phyloP scores from a whole-genome alignment of 2,888 invertebrate species.

The Chaetogeoica ovagalla region DNA sequence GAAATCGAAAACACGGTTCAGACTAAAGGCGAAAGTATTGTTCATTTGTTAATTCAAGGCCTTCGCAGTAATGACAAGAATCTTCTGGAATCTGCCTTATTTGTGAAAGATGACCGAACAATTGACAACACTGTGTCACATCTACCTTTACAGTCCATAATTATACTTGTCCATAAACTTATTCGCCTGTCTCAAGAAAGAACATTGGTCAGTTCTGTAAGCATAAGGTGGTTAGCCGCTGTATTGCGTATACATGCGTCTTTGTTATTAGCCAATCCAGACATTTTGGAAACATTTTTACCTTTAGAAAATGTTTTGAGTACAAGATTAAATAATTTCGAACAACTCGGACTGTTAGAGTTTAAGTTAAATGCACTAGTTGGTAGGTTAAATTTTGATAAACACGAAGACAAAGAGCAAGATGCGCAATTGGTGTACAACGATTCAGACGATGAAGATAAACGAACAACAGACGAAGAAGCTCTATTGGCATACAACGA shows the following conservation, averaged over 20 bases:
- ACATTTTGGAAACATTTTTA: constrained; percentile 45
- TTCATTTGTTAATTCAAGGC: constrained; percentile 46
- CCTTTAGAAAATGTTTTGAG: constrained; percentile 43
- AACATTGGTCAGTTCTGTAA: constrained; percentile 42
- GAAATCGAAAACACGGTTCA: constrained; percentile 50
- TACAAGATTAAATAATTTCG: constrained; percentile 44
- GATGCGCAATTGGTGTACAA: constrained; percentile 38
- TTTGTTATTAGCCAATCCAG: constrained; percentile 41
- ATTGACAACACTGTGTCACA: constrained; percentile 48
- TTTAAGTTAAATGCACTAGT: constrained; percentile 41
- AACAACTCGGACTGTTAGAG: constrained; percentile 38
- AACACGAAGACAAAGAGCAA: constrained; percentile 40
- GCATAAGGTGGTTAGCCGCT: constrained; percentile 40
- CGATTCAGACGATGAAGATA: constrained; percentile 48
- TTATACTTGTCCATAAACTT: constrained; percentile 38
- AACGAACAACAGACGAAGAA: constrained; percentile 46
- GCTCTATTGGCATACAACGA: constrained; percentile 26
- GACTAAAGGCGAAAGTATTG: constrained; percentile 48
- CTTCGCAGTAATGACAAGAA: constrained; percentile 46
- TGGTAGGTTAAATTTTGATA: constrained; percentile 35
- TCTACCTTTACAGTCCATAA: constrained; percentile 37
- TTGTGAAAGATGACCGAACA: constrained; percentile 49
- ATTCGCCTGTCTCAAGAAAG: constrained; percentile 43
- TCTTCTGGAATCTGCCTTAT: constrained; percentile 43
- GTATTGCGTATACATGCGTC: constrained; percentile 41